Base-by-base conservation (phyloP, 2,888 invertebrate species). In the Leptopilina drosophilae region DNA sequence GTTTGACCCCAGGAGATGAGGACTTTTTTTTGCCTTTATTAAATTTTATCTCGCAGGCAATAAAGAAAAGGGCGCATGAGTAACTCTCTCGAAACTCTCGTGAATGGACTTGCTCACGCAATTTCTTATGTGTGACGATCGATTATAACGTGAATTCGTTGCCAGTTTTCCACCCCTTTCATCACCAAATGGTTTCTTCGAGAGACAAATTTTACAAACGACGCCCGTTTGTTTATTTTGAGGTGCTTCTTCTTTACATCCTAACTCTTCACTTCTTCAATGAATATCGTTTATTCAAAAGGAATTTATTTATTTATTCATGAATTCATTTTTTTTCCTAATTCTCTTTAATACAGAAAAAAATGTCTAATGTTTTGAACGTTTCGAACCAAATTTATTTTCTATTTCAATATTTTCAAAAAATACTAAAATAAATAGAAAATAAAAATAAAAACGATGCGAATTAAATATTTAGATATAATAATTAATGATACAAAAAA, bases 1-100 rank as follows among this genome's bases (percentile, higher is more conserved):
- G 46, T 53, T 77, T 82, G 20, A 76, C 40, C 76, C 76, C 77
- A 33, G 78, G 26, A 64, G 53, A 82, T 78, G 42, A 40, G 77
- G 64, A 77, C 59, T 67, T 42, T 77, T 69, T 59, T 8, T 9
- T 53, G 26, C 15, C 69, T 80, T 82, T 80, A 79, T 80, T 76
- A 80, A 80, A 80, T 80, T 80, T 79, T 33, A 33, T 33, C 33
- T 69, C 76, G 73, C 42, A 46, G 62, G 12, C 40, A 12, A 12
- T 12, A 2, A 14, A 4, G 9, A 12, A 73, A 33, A 73, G n/a
- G 73, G 56, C 73, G 73, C 73, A 73, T 69, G 69, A 49, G 69
- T 69, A 6, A 69, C 14, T 49, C 67, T 69, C 20, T 12, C 46
- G 26, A 26, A 26, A 49, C 49, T 49, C 49, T 49, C 46, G 12